Percentiles rank a stretch among this genome's conserved stretches.
phyloP scores from a whole-genome alignment of 2,888 invertebrate genomes.

The Acrobasis suavella region DNA sequence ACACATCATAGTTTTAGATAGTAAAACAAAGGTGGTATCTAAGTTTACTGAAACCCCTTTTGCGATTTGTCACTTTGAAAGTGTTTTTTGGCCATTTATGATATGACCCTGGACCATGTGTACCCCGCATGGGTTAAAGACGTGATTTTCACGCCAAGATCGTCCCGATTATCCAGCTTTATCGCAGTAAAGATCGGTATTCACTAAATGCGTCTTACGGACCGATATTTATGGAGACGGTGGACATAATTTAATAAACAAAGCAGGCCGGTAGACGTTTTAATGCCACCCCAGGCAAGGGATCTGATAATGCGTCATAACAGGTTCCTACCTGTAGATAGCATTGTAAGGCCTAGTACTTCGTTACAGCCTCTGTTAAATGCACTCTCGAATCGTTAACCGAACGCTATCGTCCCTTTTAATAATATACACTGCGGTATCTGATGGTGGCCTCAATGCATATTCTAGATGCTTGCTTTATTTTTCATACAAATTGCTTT shows the following conservation, averaged over 20 bases:
- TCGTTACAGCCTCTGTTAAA: slow-evolving; percentile 76
- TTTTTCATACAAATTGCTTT: slow-evolving; percentile 22
- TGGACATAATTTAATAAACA: slow-evolving; percentile 83
- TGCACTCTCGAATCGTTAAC: slow-evolving; percentile 62
- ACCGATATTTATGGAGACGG: slow-evolving; percentile 74
- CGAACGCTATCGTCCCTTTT: slow-evolving; percentile 31
- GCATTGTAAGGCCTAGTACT: slow-evolving; percentile 78
- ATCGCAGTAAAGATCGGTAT: too few relatives aligned
- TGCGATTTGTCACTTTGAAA: too few relatives aligned
- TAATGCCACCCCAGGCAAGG: slow-evolving; percentile 77
- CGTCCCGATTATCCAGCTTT: too few relatives aligned
- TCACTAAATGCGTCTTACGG: too few relatives aligned
- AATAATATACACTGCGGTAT: slow-evolving; percentile 28
- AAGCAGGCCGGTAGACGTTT: slow-evolving; percentile 74
- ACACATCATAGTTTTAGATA: too few relatives aligned
- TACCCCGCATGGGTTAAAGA: too few relatives aligned
- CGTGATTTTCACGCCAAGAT: too few relatives aligned
- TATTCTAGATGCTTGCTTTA: slow-evolving; percentile 22
- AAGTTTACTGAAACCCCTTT: too few relatives aligned
- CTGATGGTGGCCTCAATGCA: slow-evolving; percentile 21
- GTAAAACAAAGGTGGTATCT: too few relatives aligned
- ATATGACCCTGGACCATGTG: too few relatives aligned
- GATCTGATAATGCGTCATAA: slow-evolving; percentile 80
- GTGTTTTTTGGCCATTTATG: too few relatives aligned
- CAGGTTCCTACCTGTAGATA: slow-evolving; percentile 76